Base-by-base conservation (phyloP, 2,888 invertebrate species). In the Neuroscelio doddi region DNA sequence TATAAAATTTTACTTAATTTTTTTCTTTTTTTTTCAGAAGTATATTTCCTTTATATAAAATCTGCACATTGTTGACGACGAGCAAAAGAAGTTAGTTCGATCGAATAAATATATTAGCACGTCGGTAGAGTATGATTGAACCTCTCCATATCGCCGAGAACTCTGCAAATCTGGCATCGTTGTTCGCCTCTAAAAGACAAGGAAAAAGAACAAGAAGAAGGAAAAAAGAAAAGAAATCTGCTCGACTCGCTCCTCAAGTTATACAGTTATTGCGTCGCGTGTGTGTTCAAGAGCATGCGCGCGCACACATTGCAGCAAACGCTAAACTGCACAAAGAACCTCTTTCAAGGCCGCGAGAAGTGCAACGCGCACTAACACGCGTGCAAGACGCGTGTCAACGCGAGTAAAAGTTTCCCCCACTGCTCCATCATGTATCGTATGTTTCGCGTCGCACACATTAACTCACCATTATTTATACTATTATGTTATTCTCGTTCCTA, bases 291-390 rank as follows among this genome's bases (percentile, higher is more conserved):
- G 46, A 51, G 46, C 53, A n/a, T n/a, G 59, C 68, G 51, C 58
- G 68, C 57, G 55, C 63, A 68, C 52, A 66, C 56, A 68, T 65
- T 57, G 68, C 70, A 72, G 73, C 69, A 73, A 76, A 70, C 71
- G 77, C 76, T 77, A 70, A 73, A 77, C 77, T 69, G 79, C 82
- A 83, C 83, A 83, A 83, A 83, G 82, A 83, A 78, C 76, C 79
- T 72, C 78, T 78, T 77, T 82, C 83, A 83, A 83, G 83, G 83
- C 81, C 82, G 76, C 69, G 64, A 68, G 68, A 68, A 69, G 66
- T 70, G 70, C 69, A 64, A 65, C 64, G 70, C 65, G 59, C 72
- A 70, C 73, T 52, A 70, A 68, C 65, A 67, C 71, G 64, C 71
- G 64, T 58, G 59, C 67, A 68, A 47, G 64, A 67, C 58, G 64